Base-by-base conservation (phyloP, 2,797 vertebrate species). In the Alauda arvensis region DNA sequence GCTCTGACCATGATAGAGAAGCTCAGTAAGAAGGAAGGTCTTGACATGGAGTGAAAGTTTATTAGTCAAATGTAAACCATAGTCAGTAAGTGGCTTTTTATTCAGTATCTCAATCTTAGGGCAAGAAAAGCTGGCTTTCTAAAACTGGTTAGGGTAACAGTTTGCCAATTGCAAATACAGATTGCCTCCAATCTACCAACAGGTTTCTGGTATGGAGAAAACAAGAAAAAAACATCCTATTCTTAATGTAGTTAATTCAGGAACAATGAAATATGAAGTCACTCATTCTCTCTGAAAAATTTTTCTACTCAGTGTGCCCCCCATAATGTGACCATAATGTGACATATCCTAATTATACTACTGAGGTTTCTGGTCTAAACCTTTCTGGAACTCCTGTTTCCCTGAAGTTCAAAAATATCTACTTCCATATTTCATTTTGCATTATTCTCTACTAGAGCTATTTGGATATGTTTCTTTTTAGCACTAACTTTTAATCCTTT, bases 101-200 rank as follows among this genome's bases (percentile, higher is more conserved):
- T 72, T 34, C 66, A 53, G n/a, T 85, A 45, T 72, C 34, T 57
- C 87, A 78, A 85, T 51, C 72, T 71, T 51, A 65, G 71, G 72
- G 20, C 42, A 76, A 91, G 83, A 90, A 83, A 95, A 77, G 37
- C 4, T 71, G 42, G 79, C 60, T 80, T 69, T 75, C 88, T 92
- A 91, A 79, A 89, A 90, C 63, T 18, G 37, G 23, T 83, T 74
- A 25, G 29, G 18, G 14, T 74, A 91, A 18, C 25, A 70, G 11
- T 63, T 82, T 77, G 45, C 15, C 37, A 37, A 37, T 37, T 37
- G 37, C 37, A 37, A 37, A 37, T 37, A 37, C 37, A 37, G 37
- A 11, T 37, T 37, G 37, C 14, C 28, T 88, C 9, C 18, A 69
- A 15, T 48, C 45, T 88, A 46, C 28, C 33, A 57, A 21, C 5